Conservation (phyloP, 2,113 vertebrate genomes). For the Ammodytes dubius region DNA sequence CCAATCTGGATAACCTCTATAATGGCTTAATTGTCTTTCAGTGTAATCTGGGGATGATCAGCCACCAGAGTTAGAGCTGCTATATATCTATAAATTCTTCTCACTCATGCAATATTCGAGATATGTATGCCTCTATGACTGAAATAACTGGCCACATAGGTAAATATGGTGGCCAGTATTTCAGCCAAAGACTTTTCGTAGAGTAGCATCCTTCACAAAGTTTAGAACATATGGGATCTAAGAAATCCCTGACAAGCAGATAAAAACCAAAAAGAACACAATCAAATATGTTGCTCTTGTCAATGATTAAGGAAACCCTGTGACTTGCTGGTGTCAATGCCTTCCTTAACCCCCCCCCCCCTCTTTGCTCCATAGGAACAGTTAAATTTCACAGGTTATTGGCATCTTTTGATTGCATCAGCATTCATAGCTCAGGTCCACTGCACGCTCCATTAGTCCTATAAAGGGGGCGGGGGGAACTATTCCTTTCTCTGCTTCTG, state of each 20-base stretch:
- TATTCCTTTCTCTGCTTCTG: slow-evolving; percentile 48
- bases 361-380: slow-evolving; percentile 56
- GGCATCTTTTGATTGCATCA: slow-evolving; percentile 80
- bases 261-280: neutral
- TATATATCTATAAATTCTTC: too few species aligned
- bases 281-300: neutral
- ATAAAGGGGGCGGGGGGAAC: slow-evolving; percentile 10
- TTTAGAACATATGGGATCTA: neutral
- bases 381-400: slow-evolving; percentile 82
- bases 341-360: neutral
- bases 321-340: slow-evolving; percentile 8
- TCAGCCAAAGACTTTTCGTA: neutral
- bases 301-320: neutral
- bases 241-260: neutral
- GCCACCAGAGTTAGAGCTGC: neutral
- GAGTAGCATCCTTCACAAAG: neutral
- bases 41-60: neutral
- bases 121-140: neutral
- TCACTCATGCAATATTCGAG: neutral
- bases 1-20: neutral
- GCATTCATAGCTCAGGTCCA: slow-evolving; percentile 73
- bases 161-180: neutral
- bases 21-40: neutral
- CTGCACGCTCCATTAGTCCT: slow-evolving; percentile 75
- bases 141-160: too few species aligned